Evolutionary conservation across 2,888 invertebrate genomes (phyloP).

Genomic region (Tribolium freemani): DNA sequence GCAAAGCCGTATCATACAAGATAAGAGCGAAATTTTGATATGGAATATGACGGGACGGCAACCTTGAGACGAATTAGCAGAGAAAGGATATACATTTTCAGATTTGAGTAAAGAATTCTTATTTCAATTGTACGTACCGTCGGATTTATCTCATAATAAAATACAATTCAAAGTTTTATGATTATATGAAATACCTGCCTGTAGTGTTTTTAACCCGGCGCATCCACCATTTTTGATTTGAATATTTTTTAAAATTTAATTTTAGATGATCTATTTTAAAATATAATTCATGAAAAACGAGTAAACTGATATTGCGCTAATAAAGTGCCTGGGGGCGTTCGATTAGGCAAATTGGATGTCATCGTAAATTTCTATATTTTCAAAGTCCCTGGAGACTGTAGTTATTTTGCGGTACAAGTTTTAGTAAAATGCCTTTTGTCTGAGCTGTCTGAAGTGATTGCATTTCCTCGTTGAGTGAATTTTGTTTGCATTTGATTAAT

Average conservation of each 20-base stretch:
- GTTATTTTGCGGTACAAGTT: not conserved
- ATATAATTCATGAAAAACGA: not conserved
- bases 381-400: not conserved
- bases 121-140: slow-evolving; percentile 7
- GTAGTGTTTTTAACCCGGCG: slow-evolving; percentile 1
- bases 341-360: not conserved
- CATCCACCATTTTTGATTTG: not conserved
- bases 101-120: not conserved
- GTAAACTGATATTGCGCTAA: not conserved
- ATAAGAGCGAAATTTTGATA: slow-evolving; percentile 33
- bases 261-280: not conserved
- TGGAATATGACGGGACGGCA: slow-evolving; percentile 3
- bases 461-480: not conserved
- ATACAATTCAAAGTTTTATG: too few species aligned
- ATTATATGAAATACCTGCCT: too few species aligned
- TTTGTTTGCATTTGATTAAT: slow-evolving; percentile 37
- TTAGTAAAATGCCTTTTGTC: not conserved
- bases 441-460: not conserved
- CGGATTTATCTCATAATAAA: too few species aligned
- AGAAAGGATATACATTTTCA: too few species aligned
- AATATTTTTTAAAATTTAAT: not conserved
- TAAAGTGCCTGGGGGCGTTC: not conserved
- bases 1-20: slow-evolving; percentile 31
- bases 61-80: not conserved
- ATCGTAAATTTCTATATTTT: not conserved